Base-by-base conservation (phyloP, 1,140 invertebrate species). In the Stegodyphus dumicola region DNA sequence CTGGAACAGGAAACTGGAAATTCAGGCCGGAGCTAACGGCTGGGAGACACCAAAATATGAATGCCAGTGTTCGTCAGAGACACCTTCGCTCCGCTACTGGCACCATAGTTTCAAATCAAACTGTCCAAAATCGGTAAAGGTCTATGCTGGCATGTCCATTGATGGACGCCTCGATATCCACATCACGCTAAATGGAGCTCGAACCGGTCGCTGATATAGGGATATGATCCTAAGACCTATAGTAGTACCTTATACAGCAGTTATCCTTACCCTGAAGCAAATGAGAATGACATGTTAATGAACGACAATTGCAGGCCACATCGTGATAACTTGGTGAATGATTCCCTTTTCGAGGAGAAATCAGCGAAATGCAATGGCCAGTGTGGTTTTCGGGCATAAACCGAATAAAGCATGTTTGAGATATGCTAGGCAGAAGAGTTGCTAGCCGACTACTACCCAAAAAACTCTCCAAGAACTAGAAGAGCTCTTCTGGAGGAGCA, bases 1-100 rank as follows among this genome's bases (percentile, higher is more conserved):
- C 13, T 74, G 11, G 71, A 74, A 17, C 33, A 33, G 33, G 3
- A 74, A 53, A 74, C 71, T 51, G 71, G 71, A 74, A 74, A 51
- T 51, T 2, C 33, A n/a, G 51, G 11, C 11, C 33, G 6, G 51
- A 53, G 15, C 54, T 11, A 2, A 49, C 5, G 71, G 51, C 33
- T 48, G 1, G 17, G 5, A 69, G 66, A 69, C n/a, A 69, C 10
- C 17, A 48, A 9, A 69, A 48, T 69, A 49, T 11, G 66, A 69
- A 51, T 15, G 71, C 49, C 51, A 51, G 7, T 51, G 7, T 74
- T 49, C 51, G 54, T 49, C 17, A 52, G 6, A 2, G 51, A 11
- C 13, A 74, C 48, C 11, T 74, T 53, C 51, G 56, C 56, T 15
- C 56, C 9, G 5, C 56, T 60, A 60, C 56, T 17, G n/a, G 65